phyloP scores from a whole-genome alignment of 2,113 vertebrate species.

The Beaufortia kweichowensis region DNA sequence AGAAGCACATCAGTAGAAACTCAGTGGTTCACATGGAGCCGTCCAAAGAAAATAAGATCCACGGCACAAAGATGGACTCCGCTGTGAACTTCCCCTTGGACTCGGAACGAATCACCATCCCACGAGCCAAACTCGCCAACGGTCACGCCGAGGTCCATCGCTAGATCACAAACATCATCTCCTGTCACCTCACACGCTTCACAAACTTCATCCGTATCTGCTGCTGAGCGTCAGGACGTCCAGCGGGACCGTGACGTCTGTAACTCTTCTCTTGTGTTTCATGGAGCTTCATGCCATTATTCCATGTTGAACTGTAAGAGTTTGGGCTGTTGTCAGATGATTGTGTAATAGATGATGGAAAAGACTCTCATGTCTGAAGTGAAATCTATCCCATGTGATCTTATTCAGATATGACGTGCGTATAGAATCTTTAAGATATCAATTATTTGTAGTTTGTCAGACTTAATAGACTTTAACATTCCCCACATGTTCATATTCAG shows the following conservation, averaged over 20 bases:
- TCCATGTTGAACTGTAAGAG: no score
- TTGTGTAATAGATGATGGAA: no score
- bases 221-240: conserved; percentile 43
- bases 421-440: no score
- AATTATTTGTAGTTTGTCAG: no score
- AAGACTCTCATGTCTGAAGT: no score
- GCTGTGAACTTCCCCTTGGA: conserved; percentile 73
- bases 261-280: background rate
- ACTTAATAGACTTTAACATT: no score
- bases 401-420: no score
- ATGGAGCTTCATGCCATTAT: background rate
- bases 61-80: conserved; percentile 74
- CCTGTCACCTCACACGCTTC: conserved; percentile 54
- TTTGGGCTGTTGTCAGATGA: no score
- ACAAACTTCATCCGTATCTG: conserved; percentile 32
- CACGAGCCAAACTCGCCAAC: conserved; percentile 74
- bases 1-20: conserved; percentile 79
- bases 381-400: no score
- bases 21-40: conserved; percentile 79
- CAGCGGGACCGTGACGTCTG: background rate
- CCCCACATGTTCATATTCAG: no score
- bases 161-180: conserved; percentile 56
- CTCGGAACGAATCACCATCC: conserved; percentile 75
- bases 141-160: conserved; percentile 65
- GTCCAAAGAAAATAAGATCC: conserved; percentile 77